Evolutionary conservation across 2,888 invertebrate species (phyloP).

Genomic region (Caradrina kadenii): DNA sequence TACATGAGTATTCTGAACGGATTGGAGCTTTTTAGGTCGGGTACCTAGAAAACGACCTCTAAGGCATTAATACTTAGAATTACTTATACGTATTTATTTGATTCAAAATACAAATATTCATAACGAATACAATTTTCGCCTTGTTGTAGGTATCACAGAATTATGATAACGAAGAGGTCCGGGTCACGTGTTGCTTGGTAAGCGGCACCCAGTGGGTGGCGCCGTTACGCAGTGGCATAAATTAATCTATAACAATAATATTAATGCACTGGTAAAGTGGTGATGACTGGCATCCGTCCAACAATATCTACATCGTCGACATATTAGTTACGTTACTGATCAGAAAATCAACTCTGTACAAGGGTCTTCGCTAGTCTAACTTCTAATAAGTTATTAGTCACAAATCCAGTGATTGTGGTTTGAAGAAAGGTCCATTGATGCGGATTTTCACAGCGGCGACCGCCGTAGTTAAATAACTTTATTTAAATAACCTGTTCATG

Average conservation of each 20-base stretch:
- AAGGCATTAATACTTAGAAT: too few relatives aligned
- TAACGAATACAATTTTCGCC: not conserved
- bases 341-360: not conserved
- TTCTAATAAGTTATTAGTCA: not conserved
- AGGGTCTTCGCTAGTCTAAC: not conserved
- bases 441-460: not conserved
- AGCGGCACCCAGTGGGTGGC: not conserved
- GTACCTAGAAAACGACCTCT: too few relatives aligned
- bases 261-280: not conserved
- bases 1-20: too few relatives aligned
- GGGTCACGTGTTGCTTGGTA: slow-evolving; percentile 3
- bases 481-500: not conserved
- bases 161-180: slow-evolving; percentile 9
- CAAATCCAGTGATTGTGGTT: not conserved
- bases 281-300: not conserved
- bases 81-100: too few relatives aligned
- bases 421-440: not conserved
- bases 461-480: not conserved
- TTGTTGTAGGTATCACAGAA: not conserved
- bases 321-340: not conserved
- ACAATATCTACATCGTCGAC: not conserved
- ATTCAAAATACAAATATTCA: not conserved
- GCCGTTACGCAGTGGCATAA: not conserved
- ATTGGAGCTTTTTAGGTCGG: too few relatives aligned
- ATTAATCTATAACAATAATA: not conserved